Conservation (phyloP, 2,797 vertebrate genomes). For the Tachyglossus aculeatus region DNA sequence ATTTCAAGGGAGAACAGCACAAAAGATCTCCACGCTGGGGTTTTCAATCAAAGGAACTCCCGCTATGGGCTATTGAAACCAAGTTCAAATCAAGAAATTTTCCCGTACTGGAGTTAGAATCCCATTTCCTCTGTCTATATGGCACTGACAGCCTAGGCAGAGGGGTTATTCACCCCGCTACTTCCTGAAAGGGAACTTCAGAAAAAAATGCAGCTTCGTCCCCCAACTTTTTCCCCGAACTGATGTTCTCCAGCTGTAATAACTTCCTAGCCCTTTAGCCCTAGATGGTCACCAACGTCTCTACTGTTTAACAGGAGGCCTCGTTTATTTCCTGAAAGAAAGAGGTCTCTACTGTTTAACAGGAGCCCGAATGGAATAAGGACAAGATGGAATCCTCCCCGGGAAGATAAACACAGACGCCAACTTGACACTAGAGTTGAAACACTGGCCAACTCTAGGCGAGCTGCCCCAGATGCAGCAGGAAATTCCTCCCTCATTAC, state of each 20-base stretch:
- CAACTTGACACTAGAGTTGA: conserved; percentile 8
- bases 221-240: conserved; percentile 64
- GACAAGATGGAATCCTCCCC: conserved; percentile 13
- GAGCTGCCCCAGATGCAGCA: background rate
- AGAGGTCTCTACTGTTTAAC: background rate
- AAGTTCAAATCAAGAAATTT: conserved; percentile 62
- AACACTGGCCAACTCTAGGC: conserved; percentile 17
- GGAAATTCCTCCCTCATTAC: background rate
- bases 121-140: conserved; percentile 59
- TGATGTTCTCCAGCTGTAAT: conserved; percentile 66
- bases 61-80: conserved; percentile 59
- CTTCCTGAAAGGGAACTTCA: conserved; percentile 59
- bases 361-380: conserved; percentile 33
- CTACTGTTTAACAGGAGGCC: conserved; percentile 17
- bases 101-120: conserved; percentile 59
- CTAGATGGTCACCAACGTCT: conserved; percentile 48
- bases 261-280: conserved; percentile 39
- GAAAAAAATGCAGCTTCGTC: conserved; percentile 24
- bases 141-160: conserved; percentile 59
- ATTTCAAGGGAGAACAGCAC: conserved; percentile 57
- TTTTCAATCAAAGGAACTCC: conserved; percentile 57
- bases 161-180: conserved; percentile 51
- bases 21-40: conserved; percentile 46
- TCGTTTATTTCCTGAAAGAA: too few relatives aligned
- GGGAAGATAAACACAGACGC: conserved; percentile 9